A percentile compares a stretch with the other conserved stretches of the same genome.
Conservation (phyloP, 2,888 invertebrate genomes). For the Fragum fragum region DNA sequence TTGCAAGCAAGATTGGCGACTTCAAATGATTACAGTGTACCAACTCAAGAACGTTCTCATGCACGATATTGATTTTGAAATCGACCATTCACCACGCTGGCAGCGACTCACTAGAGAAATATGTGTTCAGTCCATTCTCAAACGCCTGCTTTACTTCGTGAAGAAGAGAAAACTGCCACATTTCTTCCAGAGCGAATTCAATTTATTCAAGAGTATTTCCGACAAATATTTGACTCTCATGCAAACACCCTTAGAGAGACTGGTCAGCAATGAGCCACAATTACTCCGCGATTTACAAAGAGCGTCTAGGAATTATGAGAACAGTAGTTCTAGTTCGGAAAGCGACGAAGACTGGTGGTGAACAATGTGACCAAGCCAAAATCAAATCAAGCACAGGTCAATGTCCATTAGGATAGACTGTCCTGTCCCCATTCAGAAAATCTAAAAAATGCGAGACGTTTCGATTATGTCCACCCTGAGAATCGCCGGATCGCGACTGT, state of each 20-base stretch:
- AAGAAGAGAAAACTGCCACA: conserved; percentile 74
- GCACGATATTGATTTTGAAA: conserved; percentile 79
- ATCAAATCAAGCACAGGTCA: too few species aligned
- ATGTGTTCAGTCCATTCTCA: conserved; percentile 75
- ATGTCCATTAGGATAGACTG: too few species aligned
- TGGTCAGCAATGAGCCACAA: conserved; percentile 74
- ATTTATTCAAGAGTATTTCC: conserved; percentile 74
- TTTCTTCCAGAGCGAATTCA: conserved; percentile 78
- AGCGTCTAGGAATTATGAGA: conserved; percentile 48
- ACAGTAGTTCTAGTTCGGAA: conserved; percentile 56
- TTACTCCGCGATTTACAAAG: conserved; percentile 68
- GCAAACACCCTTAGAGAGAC: conserved; percentile 70
- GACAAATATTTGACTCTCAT: conserved; percentile 67
- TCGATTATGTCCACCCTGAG: too few species aligned
- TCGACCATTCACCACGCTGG: conserved; percentile 82
- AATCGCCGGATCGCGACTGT: too few species aligned
- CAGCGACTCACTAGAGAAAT: conserved; percentile 76
- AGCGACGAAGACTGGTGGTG: conserved; percentile 68
- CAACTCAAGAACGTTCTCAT: conserved; percentile 81
- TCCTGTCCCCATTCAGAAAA: too few species aligned
- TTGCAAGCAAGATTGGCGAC: conserved; percentile 67
- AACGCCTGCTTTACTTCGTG: conserved; percentile 73
- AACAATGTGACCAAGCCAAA: too few species aligned
- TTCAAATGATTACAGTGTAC: conserved; percentile 70
- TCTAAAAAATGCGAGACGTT: too few species aligned